Conservation (phyloP, 2,888 invertebrate genomes). For the Agrotis ipsilon region DNA sequence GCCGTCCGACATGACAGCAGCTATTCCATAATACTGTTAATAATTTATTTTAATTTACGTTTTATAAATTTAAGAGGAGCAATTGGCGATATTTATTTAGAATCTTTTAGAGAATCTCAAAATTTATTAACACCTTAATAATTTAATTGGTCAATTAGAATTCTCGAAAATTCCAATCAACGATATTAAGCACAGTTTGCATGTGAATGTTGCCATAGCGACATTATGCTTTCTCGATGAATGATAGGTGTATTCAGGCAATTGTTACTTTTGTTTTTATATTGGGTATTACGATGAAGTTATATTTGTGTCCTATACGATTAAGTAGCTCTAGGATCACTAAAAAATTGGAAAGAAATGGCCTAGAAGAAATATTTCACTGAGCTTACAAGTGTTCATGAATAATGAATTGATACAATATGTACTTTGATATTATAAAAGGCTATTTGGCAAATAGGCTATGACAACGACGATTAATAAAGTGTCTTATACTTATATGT, state of each 20-base stretch:
- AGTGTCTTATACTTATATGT: conserved; percentile 77
- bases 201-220: conserved; percentile 78
- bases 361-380: conserved; percentile 66
- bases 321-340: conserved; percentile 61
- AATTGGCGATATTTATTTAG: conserved; percentile 87
- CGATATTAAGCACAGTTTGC: conserved; percentile 77
- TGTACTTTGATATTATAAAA: conserved; percentile 66
- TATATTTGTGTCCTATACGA: conserved; percentile 63
- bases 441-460: conserved; percentile 68
- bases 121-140: conserved; percentile 79
- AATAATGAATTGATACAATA: conserved; percentile 68
- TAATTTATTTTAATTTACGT: conserved; percentile 90
- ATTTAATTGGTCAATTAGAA: conserved; percentile 78
- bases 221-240: conserved; percentile 83
- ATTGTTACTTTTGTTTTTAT: conserved; percentile 80
- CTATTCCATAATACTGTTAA: conserved; percentile 90
- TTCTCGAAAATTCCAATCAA: conserved; percentile 75
- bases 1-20: conserved; percentile 79
- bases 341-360: conserved; percentile 50
- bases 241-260: conserved; percentile 78
- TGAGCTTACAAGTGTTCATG: conserved; percentile 83
- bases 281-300: conserved; percentile 71
- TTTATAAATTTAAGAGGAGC: conserved; percentile 83
- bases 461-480: conserved; percentile 75
- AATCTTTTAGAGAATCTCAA: conserved; percentile 89